Conservation (phyloP, 2,113 vertebrate species). For the Ammodytes dubius region DNA sequence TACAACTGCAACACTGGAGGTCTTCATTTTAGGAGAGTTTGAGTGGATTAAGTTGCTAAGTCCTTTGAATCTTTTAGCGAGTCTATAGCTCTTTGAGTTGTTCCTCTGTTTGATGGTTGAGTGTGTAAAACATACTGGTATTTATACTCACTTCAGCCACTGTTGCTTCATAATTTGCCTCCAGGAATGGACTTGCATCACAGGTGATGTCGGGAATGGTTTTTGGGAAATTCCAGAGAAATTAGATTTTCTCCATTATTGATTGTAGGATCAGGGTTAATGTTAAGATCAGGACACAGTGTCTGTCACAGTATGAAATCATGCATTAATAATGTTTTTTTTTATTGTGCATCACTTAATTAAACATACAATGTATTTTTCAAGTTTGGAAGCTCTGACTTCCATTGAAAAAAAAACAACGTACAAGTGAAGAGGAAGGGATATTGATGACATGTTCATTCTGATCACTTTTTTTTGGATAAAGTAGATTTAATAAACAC, state of each 20-base stretch:
- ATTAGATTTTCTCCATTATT: neutral
- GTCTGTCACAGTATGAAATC: too few relatives aligned
- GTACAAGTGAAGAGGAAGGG: too few relatives aligned
- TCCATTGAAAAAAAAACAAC: too few relatives aligned
- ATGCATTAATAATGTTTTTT: too few relatives aligned
- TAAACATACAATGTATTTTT: too few relatives aligned
- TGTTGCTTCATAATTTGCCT: slow-evolving; percentile 29
- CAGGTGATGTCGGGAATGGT: neutral
- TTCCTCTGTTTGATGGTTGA: slow-evolving; percentile 10
- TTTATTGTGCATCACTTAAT: too few relatives aligned
- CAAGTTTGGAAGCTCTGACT: too few relatives aligned
- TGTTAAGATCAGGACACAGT: too few relatives aligned
- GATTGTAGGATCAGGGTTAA: too few relatives aligned
- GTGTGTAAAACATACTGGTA: neutral
- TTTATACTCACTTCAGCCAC: slow-evolving; percentile 23
- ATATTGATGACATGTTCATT: too few relatives aligned
- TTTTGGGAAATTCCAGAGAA: neutral
- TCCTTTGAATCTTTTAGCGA: neutral
- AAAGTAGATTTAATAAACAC: too few relatives aligned
- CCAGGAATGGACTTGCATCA: neutral
- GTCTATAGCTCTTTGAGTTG: neutral
- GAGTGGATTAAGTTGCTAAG: neutral
- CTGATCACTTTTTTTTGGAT: too few relatives aligned
- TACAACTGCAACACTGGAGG: slow-evolving; percentile 45
- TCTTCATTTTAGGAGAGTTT: slow-evolving; percentile 43